Conservation (phyloP, 2,113 vertebrate species). For the Cnemophilus loriae region DNA sequence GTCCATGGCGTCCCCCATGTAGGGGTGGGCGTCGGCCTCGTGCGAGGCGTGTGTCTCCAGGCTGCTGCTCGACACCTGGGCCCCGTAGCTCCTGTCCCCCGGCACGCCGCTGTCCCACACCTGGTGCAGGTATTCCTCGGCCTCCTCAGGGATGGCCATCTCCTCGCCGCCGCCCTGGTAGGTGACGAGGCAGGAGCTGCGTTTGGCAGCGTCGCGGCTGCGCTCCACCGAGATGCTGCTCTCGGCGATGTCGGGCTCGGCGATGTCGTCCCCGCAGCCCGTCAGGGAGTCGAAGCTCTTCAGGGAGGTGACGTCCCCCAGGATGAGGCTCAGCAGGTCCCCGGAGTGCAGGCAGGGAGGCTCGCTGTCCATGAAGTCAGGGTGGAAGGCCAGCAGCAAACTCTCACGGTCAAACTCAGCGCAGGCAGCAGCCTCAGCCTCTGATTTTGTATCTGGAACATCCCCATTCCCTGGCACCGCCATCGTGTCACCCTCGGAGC, state of each 20-base stretch:
- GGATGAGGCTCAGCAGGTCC: constrained; percentile 85
- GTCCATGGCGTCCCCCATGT: constrained; percentile 59
- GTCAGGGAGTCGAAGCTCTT: constrained; percentile 98
- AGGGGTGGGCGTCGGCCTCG: constrained; percentile 58
- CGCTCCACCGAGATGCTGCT: constrained; percentile 85
- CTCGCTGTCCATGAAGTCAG: constrained; percentile 29
- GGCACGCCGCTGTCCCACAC: constrained; percentile 69
- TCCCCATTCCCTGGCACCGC: neutral
- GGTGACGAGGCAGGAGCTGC: constrained; percentile 91
- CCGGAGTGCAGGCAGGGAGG: constrained; percentile 67
- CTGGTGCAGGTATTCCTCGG: constrained; percentile 82
- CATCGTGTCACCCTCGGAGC: neutral
- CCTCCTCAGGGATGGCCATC: constrained; percentile 91
- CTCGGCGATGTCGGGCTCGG: constrained; percentile 91
- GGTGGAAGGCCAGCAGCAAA: constrained; percentile 55
- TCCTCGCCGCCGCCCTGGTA: constrained; percentile 97
- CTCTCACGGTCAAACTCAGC: constrained; percentile 40
- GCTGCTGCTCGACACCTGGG: constrained; percentile 40
- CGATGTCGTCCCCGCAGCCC: constrained; percentile 95
- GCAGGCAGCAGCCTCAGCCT: constrained; percentile 21
- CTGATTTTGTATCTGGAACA: neutral
- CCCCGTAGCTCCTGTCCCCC: constrained; percentile 70
- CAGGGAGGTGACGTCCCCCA: constrained; percentile 89
- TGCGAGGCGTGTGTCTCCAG: constrained; percentile 44
- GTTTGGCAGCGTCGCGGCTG: constrained; percentile 82